Evolutionary conservation across 2,888 invertebrate genomes (phyloP), one percentile per base, ranked within the genome.

Genomic region (Coleophora flavipennella): DNA sequence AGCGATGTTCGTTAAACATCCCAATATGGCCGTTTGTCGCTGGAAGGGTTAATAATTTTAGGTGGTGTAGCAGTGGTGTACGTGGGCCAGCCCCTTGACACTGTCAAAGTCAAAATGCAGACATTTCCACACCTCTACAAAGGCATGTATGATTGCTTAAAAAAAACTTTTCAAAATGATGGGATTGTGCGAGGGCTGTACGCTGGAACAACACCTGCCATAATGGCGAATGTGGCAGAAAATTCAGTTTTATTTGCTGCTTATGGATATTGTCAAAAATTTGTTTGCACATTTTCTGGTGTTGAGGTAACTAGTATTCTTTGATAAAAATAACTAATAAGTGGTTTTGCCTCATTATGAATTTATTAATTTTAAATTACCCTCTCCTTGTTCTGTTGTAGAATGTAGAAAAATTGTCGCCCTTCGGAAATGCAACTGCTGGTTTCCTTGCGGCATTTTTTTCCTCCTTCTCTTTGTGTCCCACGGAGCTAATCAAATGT

Each of bases 41-140:
- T n/a, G n/a, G n/a, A n/a, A n/a, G n/a, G n/a, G 48, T 27, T 11
- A 38, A 31, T 37, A 62, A 20, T 26, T 64, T 55, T 59, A 96
- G 99, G 97, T 62, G 99, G 97, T 20, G 86, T 92, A 33, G 95
- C 96, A 2, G 89, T 93, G 36, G 99, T 99, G 2, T 96, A 96
- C 77, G 96, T 97, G 6, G 99, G 99, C 0, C 99, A 99, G 69
- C 99, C 99, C 2, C 73, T 99, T 54, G 99, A 99, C 67, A 99
- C 99, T 7, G 93, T 99, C 0, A 99, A 99, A 88, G 99, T 99
- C 20, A 99, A 99, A 83, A 94, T 99, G 92, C 99, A 99, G 81
- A 96, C 99, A 32, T 99, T 97, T 68, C 99, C 99, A 0, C 83
- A 89, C 9, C 66, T 96, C 33, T 99, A 99, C 71, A 89, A 87